Evolutionary conservation across 2,797 vertebrate species (phyloP).

Genomic region (Eulemur mongoz): DNA sequence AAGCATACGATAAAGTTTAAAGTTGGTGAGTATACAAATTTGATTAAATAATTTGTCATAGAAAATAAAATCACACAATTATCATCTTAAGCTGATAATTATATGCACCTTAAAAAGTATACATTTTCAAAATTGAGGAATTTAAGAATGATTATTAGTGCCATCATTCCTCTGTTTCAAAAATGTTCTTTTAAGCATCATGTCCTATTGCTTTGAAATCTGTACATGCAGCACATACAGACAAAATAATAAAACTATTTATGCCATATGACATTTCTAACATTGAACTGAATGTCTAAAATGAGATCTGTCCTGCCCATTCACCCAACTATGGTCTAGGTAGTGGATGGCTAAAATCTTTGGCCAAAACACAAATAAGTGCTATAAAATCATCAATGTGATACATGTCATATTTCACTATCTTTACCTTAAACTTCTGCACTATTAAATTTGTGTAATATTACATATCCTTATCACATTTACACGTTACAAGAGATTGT

Average conservation of each 20-base stretch:
- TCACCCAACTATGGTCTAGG: background rate
- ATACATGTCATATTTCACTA: background rate
- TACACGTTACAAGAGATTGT: background rate
- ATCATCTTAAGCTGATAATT: constrained; percentile 1
- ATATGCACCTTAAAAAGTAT: constrained; percentile 18
- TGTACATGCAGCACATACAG: background rate
- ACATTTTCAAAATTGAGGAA: background rate
- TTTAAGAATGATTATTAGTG: background rate
- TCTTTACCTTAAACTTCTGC: background rate
- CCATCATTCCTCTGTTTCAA: background rate
- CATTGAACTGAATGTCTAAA: background rate
- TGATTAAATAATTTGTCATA: constrained; percentile 41
- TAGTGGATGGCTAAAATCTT: background rate
- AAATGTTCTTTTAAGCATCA: background rate
- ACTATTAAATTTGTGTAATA: background rate
- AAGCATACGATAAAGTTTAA: constrained; percentile 10
- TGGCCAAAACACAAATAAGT: background rate
- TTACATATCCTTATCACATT: background rate
- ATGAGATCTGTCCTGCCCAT: background rate
- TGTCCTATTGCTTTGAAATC: background rate
- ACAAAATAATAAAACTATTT: background rate
- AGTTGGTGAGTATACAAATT: background rate
- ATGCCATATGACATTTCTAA: background rate
- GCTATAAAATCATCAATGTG: background rate
- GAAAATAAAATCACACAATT: constrained; percentile 9